These are phyloP conservation scores for Eupithecia subumbrata DNA, from an alignment of 2,888 invertebrate species.

Conservation along the genomic window DNA sequence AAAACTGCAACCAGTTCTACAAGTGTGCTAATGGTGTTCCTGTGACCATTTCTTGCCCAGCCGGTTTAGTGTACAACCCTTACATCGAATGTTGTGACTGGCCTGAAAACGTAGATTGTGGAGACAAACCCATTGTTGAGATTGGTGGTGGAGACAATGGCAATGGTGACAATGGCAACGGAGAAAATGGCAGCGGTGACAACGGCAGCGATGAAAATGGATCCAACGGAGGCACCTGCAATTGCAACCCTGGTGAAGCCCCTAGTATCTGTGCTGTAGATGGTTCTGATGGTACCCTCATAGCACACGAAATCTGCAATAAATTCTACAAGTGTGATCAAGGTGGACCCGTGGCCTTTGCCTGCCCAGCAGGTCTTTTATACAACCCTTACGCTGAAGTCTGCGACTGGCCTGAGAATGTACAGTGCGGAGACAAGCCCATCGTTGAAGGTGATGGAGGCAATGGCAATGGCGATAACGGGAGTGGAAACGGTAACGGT, in stretches of 20 bases:
- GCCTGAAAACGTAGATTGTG: constrained; percentile 53
- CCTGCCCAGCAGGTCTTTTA: constrained; percentile 47
- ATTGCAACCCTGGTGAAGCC: constrained; percentile 54
- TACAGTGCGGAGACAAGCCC: constrained; percentile 54
- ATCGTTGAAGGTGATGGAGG: constrained; percentile 35
- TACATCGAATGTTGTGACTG: constrained; percentile 51
- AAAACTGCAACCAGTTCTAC: constrained; percentile 54
- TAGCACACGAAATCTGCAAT: constrained; percentile 59
- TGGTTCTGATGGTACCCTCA: constrained; percentile 50
- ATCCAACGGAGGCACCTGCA: constrained; percentile 34
- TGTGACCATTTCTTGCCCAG: constrained; percentile 39
- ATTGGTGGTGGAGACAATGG: constrained; percentile 15
- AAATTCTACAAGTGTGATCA: constrained; percentile 55
- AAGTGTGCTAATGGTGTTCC: constrained; percentile 46
- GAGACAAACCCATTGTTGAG: constrained; percentile 46
- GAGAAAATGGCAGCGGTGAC: background rate
- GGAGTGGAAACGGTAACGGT: constrained; percentile 1
- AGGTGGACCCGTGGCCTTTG: constrained; percentile 49
- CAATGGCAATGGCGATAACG: constrained; percentile 26
- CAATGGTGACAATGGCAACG: constrained; percentile 5
- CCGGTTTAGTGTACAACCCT: constrained; percentile 49
- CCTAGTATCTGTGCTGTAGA: constrained; percentile 51
- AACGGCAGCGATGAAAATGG: constrained; percentile 14
- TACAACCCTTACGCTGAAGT: constrained; percentile 50
- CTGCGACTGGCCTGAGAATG: constrained; percentile 59